These are phyloP conservation scores for Poeciliopsis prolifica DNA, from an alignment of 2,113 vertebrate species.

Conservation along the genomic window DNA sequence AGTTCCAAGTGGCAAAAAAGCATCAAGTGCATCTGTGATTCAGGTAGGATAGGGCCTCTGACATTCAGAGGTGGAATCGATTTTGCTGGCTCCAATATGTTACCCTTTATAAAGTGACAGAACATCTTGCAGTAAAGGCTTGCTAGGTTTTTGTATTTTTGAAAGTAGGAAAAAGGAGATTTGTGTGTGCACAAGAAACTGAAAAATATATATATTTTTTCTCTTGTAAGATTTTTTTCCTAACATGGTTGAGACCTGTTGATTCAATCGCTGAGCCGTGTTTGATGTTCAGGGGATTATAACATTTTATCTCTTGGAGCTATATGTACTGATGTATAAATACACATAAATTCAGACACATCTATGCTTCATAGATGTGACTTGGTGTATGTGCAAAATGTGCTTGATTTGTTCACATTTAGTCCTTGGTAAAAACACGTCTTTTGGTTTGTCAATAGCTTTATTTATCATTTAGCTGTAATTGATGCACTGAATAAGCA, in stretches of 20 bases:
- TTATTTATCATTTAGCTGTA: not conserved
- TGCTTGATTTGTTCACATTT: not conserved
- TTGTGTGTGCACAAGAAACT: not conserved
- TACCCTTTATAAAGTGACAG: slow-evolving; percentile 28
- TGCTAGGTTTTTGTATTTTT: not conserved
- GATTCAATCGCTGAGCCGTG: not conserved
- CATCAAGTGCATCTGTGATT: slow-evolving; percentile 15
- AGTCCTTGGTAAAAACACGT: not conserved
- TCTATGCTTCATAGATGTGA: not conserved
- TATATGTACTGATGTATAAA: too few relatives aligned
- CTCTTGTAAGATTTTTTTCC: not conserved
- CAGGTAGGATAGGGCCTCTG: slow-evolving; percentile 19
- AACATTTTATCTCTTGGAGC: too few relatives aligned
- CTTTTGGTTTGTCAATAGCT: not conserved
- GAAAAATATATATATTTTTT: not conserved
- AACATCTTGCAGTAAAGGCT: slow-evolving; percentile 5
- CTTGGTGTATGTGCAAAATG: not conserved
- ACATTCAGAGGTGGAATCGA: slow-evolving; percentile 33
- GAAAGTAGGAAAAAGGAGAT: not conserved
- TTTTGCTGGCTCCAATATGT: slow-evolving; percentile 45
- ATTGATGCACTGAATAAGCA: not conserved
- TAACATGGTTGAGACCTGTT: not conserved
- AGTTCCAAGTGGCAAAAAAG: slow-evolving; percentile 17
- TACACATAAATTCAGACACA: not conserved
- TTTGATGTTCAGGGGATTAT: not conserved